These are phyloP conservation scores for Oreonectes daqikongensis DNA, from an alignment of 2,797 vertebrate species.

Conservation along the genomic window DNA sequence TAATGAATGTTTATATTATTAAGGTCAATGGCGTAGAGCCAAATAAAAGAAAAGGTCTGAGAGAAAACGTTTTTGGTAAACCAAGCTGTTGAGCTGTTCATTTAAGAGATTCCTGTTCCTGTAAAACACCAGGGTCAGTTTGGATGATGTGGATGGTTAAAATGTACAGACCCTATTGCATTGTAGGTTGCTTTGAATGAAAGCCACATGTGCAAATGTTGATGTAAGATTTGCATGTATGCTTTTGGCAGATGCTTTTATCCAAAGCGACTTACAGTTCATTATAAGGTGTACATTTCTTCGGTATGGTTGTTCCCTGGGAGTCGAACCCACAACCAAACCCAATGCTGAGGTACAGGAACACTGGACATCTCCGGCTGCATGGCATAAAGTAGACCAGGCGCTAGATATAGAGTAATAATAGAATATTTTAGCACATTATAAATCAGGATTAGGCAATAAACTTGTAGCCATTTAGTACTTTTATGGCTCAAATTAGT, in stretches of 20 bases:
- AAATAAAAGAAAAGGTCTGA: conserved; percentile 9
- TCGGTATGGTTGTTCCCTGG: too few relatives aligned
- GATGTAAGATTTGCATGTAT: neutral
- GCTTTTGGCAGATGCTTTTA: too few relatives aligned
- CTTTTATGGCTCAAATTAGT: neutral
- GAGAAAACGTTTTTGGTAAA: too few relatives aligned
- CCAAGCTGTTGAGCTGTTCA: too few relatives aligned
- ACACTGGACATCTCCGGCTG: too few relatives aligned
- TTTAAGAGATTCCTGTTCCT: too few relatives aligned
- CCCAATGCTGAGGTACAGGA: too few relatives aligned
- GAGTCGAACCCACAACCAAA: too few relatives aligned
- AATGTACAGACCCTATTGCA: neutral
- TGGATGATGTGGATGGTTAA: neutral
- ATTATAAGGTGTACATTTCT: too few relatives aligned
- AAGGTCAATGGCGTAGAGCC: conserved; percentile 12
- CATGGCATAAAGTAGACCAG: too few relatives aligned
- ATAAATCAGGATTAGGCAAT: neutral
- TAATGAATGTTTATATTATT: conserved; percentile 46
- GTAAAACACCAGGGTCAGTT: neutral
- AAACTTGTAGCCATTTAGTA: neutral
- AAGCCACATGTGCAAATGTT: neutral
- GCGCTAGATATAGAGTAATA: neutral
- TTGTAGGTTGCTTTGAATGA: neutral
- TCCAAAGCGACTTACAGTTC: too few relatives aligned
- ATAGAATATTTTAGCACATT: neutral